Percentiles rank a stretch among this genome's conserved stretches.
Evolutionary conservation across 2,113 vertebrate species (phyloP).

Genomic region (Salvelinus namaycush): DNA sequence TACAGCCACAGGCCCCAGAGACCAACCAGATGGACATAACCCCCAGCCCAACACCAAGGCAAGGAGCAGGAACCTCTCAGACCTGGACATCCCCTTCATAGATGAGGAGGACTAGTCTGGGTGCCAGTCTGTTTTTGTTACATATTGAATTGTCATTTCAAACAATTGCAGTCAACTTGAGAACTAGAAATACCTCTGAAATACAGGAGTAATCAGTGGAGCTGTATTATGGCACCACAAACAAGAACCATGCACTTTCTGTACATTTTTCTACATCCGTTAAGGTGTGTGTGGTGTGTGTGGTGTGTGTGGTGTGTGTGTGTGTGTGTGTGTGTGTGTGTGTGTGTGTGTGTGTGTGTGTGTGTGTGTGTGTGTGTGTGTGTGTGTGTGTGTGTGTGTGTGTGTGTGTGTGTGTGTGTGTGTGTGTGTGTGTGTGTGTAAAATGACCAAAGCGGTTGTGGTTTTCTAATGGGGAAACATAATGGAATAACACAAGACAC

Average conservation of each 20-base stretch:
- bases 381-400: too few relatives aligned
- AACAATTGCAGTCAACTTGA: too few relatives aligned
- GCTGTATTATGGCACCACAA: neutral
- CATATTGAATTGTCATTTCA: too few relatives aligned
- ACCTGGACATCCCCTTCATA: constrained; percentile 80
- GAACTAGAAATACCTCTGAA: too few relatives aligned
- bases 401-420: too few relatives aligned
- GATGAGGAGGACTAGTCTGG: constrained; percentile 60
- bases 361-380: too few relatives aligned
- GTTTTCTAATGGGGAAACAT: neutral
- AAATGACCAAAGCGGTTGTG: neutral
- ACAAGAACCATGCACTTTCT: constrained; percentile 43
- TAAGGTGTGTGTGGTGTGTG: neutral
- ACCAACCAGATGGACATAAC: neutral
- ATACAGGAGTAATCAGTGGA: neutral
- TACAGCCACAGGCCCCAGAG: constrained; percentile 21
- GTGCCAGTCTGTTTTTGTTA: too few relatives aligned
- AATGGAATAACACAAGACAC: neutral
- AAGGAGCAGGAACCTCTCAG: constrained; percentile 71
- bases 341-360: too few relatives aligned
- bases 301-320: neutral
- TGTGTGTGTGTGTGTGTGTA: too few relatives aligned
- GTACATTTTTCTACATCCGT: constrained; percentile 26
- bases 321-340: too few relatives aligned
- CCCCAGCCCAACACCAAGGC: constrained; percentile 26